Percentiles rank a stretch among this genome's conserved stretches.
These are phyloP conservation scores for Basileuterus tristriatus DNA, from an alignment of 2,797 vertebrate species.

Conservation along the genomic window DNA sequence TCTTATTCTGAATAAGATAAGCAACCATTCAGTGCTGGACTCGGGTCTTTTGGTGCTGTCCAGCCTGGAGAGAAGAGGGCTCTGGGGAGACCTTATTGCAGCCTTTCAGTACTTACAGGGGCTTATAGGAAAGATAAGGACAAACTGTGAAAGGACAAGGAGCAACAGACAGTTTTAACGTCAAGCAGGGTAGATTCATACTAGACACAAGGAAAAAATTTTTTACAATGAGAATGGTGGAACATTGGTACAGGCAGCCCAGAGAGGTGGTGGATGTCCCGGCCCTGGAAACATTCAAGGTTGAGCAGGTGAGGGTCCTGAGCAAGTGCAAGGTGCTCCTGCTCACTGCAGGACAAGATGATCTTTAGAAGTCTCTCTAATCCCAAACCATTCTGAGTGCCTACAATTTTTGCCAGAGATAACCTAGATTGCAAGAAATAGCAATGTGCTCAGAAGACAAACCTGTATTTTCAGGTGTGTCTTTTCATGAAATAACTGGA, in stretches of 20 bases:
- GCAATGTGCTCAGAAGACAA: background rate
- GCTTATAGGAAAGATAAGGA: background rate
- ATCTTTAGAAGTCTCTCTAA: background rate
- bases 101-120: background rate
- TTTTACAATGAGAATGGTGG: background rate
- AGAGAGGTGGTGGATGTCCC: background rate
- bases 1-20: background rate
- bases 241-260: background rate
- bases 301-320: background rate
- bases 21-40: background rate
- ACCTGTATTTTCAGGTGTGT: background rate
- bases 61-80: background rate
- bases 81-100: rapidly evolving
- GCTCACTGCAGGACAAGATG: background rate
- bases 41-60: background rate
- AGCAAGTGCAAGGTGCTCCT: background rate
- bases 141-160: background rate
- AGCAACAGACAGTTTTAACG: background rate
- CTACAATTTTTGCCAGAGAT: background rate
- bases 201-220: background rate
- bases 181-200: background rate
- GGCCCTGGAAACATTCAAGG: background rate
- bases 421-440: background rate
- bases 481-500: background rate
- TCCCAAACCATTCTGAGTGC: background rate